Evolutionary conservation across 2,113 vertebrate species (phyloP), one percentile per base, ranked within the genome.

Genomic region (Callithrix jacchus): DNA sequence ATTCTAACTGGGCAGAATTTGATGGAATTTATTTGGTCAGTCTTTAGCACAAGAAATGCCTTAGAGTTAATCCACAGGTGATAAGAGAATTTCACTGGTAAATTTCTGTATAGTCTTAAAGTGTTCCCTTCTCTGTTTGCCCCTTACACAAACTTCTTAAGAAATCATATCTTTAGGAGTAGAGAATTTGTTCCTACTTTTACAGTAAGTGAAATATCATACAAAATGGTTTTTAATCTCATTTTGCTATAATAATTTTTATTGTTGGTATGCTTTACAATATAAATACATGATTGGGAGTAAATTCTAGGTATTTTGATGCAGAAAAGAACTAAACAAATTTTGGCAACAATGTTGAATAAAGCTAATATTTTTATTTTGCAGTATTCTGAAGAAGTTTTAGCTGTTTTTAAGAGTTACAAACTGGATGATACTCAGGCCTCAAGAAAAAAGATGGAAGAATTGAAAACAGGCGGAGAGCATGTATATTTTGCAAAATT

Each of bases 401-500:
- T 99, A 96, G 99, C 99, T 17, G 99, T 99, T 90, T 99, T 99
- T 98, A 99, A 99, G 98, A 99, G 99, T 98, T 99, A 99, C 96
- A 99, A 99, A 76, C 97, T 99, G 98, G 99, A 99, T 0, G 99
- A 99, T 98, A 99, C 99, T 97, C 99, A 99, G 97, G 99, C 99
- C 27, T 99, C 99, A 35, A 99, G 99, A 97, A 99, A 99, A 96
- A 99, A 99, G 97, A 97, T 99, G 94, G 99, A 99, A 96, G 99
- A 99, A 96, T 98, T 99, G 21, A 99, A 99, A 98, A 98, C 99
- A 25, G 99, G 99, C 86, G 99, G 99, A 91, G 99, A 99, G 6
- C 99, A 99, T 6, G 99, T 99, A 0, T 99, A 99, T 98, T 99
- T 99, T 97, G 99, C 99, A 0, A 99, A 99, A 98, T 99, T 99